Percentiles rank a stretch among this genome's conserved stretches.
Evolutionary conservation across 2,888 invertebrate species (phyloP).

Genomic region (Vandiemenella viatica): DNA sequence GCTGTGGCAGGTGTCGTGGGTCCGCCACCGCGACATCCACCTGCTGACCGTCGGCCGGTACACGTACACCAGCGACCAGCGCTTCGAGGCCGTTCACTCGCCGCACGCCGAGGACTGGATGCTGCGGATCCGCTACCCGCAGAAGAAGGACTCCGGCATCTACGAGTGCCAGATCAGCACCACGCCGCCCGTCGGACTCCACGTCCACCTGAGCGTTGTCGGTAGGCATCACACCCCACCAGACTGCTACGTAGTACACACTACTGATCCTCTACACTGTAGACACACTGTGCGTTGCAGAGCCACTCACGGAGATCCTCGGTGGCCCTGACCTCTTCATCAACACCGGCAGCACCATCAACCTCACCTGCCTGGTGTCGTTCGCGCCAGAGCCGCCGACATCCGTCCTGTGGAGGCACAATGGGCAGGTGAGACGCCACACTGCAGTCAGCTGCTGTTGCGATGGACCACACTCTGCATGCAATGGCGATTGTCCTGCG

Average conservation of each 20-base stretch:
- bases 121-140: slow-evolving; percentile 57
- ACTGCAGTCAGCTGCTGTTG: too few relatives aligned
- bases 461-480: too few relatives aligned
- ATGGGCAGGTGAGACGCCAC: slow-evolving; percentile 42
- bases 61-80: slow-evolving; percentile 68
- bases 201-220: slow-evolving; percentile 65
- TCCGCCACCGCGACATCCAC: slow-evolving; percentile 59
- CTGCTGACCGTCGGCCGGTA: slow-evolving; percentile 57
- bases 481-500: too few relatives aligned
- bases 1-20: slow-evolving; percentile 57
- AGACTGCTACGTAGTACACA: neutral
- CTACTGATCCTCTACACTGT: too few relatives aligned
- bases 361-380: slow-evolving; percentile 69
- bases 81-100: slow-evolving; percentile 72
- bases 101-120: slow-evolving; percentile 82
- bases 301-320: slow-evolving; percentile 66
- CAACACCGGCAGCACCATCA: slow-evolving; percentile 76
- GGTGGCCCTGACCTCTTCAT: slow-evolving; percentile 72
- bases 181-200: slow-evolving; percentile 73
- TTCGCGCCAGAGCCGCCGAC: slow-evolving; percentile 75
- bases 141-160: slow-evolving; percentile 57
- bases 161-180: slow-evolving; percentile 88
- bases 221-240: slow-evolving; percentile 42
- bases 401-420: slow-evolving; percentile 71
- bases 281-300: too few relatives aligned